phyloP scores from a whole-genome alignment of 2,888 invertebrate species.

The Leptarthrus brevirostris region DNA sequence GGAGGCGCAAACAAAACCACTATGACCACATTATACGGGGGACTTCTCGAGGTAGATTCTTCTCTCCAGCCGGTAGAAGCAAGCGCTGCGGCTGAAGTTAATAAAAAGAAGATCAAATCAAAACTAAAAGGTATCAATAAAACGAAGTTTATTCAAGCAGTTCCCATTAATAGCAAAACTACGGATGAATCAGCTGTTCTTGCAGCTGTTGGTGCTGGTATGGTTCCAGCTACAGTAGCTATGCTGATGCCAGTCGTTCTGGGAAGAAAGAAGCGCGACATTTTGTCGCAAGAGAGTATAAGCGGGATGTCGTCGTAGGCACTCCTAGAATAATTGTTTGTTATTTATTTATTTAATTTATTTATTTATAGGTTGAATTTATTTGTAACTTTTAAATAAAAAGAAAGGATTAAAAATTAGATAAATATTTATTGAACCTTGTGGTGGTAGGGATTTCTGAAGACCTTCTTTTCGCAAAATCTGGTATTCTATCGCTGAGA shows the following conservation, averaged over 20 bases:
- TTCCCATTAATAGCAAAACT: constrained; percentile 46
- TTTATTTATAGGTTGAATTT: constrained; percentile 22
- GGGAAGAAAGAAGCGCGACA: constrained; percentile 66
- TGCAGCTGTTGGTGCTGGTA: constrained; percentile 74
- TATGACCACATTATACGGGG: constrained; percentile 77
- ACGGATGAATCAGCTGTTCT: constrained; percentile 55
- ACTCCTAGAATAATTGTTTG: background rate
- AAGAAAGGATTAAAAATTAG: too few species aligned
- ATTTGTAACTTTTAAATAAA: background rate
- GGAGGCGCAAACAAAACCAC: constrained; percentile 68
- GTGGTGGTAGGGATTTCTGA: too few species aligned
- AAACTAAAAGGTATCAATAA: constrained; percentile 24
- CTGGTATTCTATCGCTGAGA: too few species aligned
- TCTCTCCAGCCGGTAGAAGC: constrained; percentile 79
- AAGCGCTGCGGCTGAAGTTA: constrained; percentile 59
- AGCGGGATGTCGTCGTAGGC: too few species aligned
- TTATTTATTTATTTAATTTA: constrained; percentile 38
- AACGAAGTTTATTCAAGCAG: constrained; percentile 52
- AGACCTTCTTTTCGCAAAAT: too few species aligned
- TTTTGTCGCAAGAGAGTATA: background rate
- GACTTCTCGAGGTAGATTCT: constrained; percentile 79
- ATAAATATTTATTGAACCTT: too few species aligned
- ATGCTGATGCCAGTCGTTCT: constrained; percentile 83
- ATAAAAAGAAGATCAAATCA: background rate
- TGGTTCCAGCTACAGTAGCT: constrained; percentile 84